phyloP scores from a whole-genome alignment of 2,113 vertebrate species.

The Fregata magnificens region DNA sequence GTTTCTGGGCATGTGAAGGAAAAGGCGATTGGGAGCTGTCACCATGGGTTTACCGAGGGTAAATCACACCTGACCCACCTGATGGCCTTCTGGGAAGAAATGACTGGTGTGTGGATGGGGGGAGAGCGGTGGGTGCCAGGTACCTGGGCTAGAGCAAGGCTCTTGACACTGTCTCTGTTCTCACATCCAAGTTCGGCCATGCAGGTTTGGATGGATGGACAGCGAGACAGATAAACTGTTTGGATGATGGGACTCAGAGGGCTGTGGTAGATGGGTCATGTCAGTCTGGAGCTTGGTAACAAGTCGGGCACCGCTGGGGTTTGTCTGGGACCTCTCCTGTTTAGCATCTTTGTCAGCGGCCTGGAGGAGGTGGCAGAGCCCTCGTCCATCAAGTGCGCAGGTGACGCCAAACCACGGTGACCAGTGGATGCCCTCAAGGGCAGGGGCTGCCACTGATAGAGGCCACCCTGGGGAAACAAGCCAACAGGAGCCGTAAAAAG shows the following conservation, averaged over 20 bases:
- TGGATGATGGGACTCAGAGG: neutral
- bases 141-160: neutral
- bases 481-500: accelerated
- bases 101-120: neutral
- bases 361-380: neutral
- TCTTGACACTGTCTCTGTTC: neutral
- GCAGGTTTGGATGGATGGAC: neutral
- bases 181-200: neutral
- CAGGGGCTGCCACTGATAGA: neutral
- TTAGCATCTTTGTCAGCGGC: neutral
- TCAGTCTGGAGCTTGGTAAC: neutral
- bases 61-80: neutral
- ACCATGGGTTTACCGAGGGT: neutral
- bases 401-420: neutral
- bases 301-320: accelerated
- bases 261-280: no score
- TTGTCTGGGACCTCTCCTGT: neutral
- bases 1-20: neutral
- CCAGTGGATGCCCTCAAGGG: neutral
- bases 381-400: neutral
- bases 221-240: neutral
- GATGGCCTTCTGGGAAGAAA: neutral
- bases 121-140: neutral
- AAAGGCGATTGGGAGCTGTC: neutral
- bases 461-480: accelerated